These are phyloP conservation scores for Drosophila chauvacae DNA, from an alignment of 1,140 invertebrate species.

Conservation along the genomic window DNA sequence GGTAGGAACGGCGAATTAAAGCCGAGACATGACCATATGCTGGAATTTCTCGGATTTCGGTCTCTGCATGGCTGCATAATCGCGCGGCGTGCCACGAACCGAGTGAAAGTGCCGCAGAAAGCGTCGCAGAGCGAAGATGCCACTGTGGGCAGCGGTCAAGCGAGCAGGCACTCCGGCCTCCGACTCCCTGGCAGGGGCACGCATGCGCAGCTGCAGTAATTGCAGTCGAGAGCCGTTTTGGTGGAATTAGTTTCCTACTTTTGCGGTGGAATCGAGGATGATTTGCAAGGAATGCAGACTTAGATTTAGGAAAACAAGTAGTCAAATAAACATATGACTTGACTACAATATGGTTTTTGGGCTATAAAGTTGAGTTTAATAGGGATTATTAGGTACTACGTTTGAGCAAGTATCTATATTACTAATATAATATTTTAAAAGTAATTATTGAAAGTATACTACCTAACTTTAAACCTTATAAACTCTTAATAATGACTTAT, in stretches of 20 bases:
- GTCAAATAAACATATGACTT: no score
- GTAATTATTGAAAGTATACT: neutral
- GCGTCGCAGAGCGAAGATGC: constrained; percentile 59
- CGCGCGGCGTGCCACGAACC: constrained; percentile 54
- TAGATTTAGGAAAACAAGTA: neutral
- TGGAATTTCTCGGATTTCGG: constrained; percentile 54
- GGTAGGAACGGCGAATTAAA: constrained; percentile 41
- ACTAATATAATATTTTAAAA: neutral
- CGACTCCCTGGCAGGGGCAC: constrained; percentile 53
- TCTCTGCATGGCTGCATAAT: constrained; percentile 71
- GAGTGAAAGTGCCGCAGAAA: constrained; percentile 76
- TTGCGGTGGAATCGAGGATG: constrained; percentile 1
- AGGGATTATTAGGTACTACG: accelerated
- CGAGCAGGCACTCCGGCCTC: constrained; percentile 15
- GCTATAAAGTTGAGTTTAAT: neutral
- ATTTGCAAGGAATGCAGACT: constrained; percentile 3
- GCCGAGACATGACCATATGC: constrained; percentile 57
- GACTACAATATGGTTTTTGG: neutral
- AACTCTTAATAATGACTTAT: neutral
- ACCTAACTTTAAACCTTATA: neutral
- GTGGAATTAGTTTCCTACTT: constrained; percentile 11
- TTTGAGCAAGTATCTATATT: no score
- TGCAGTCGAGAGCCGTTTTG: constrained; percentile 12
- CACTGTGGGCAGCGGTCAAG: constrained; percentile 43
- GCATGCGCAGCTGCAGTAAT: constrained; percentile 63